A percentile compares a stretch with the other conserved stretches of the same genome.
Conservation (phyloP, 2,888 invertebrate genomes). For the Abrostola tripartita region DNA sequence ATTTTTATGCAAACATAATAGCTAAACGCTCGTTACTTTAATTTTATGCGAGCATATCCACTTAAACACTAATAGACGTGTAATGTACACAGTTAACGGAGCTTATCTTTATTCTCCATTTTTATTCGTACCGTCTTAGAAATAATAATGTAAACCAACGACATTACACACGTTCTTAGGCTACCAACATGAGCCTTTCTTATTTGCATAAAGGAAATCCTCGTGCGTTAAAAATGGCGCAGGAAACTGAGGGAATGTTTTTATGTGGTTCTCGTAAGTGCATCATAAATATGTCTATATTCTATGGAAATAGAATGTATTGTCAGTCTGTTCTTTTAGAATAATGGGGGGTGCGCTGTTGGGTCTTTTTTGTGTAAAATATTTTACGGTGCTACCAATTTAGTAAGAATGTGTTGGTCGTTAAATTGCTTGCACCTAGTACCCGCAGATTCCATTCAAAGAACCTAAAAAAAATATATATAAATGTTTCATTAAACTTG, state of each 20-base stretch:
- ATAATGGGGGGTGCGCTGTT: slow-evolving; percentile 21
- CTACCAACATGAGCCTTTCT: slow-evolving; percentile 34
- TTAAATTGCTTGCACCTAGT: too few species aligned
- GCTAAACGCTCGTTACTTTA: slow-evolving; percentile 13
- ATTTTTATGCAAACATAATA: slow-evolving; percentile 25
- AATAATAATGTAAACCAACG: slow-evolving; percentile 51
- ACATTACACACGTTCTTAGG: slow-evolving; percentile 49
- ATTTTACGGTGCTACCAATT: slow-evolving; percentile 12
- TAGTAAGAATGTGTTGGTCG: background rate
- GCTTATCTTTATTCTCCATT: slow-evolving; percentile 51
- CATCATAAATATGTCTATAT: slow-evolving; percentile 53
- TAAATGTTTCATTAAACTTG: too few species aligned
- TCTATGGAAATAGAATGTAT: slow-evolving; percentile 39
- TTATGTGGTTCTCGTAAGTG: slow-evolving; percentile 43
- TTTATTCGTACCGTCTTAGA: slow-evolving; percentile 49
- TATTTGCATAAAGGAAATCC: slow-evolving; percentile 56
- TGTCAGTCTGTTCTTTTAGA: slow-evolving; percentile 39
- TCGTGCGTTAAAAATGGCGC: slow-evolving; percentile 50
- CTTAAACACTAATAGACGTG: slow-evolving; percentile 48
- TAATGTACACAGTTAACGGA: slow-evolving; percentile 48
- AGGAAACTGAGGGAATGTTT: slow-evolving; percentile 51
- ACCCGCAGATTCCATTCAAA: too few species aligned
- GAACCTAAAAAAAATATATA: too few species aligned
- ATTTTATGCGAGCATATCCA: slow-evolving; percentile 38
- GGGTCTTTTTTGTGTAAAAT: slow-evolving; percentile 40